A percentile compares a stretch with the other conserved stretches of the same genome.
Conservation (phyloP, 2,888 invertebrate genomes). For the Dynastes grantii region DNA sequence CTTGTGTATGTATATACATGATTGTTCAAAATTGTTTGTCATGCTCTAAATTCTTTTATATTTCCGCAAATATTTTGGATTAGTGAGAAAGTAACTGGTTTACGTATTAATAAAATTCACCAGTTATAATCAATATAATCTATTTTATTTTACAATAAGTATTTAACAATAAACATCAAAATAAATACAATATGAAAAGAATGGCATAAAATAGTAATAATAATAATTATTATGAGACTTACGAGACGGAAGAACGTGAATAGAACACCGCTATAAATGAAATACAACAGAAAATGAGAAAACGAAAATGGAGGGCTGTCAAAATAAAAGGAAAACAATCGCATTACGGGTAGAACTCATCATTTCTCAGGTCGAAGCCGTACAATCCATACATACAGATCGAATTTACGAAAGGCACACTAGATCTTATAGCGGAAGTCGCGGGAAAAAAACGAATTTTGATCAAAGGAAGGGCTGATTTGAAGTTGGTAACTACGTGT, state of each 20-base stretch:
- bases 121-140: constrained; percentile 59
- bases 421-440: constrained; percentile 57
- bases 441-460: constrained; percentile 52
- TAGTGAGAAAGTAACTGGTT: too few species aligned
- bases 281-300: constrained; percentile 41
- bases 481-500: constrained; percentile 68
- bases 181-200: constrained; percentile 65
- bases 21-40: too few species aligned
- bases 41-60: neutral
- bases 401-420: constrained; percentile 49
- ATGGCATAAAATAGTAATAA: constrained; percentile 57
- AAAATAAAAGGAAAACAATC: constrained; percentile 20
- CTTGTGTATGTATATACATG: too few species aligned
- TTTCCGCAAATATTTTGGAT: neutral
- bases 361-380: constrained; percentile 63
- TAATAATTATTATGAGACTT: constrained; percentile 49
- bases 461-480: constrained; percentile 62
- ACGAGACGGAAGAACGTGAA: constrained; percentile 58
- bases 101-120: constrained; percentile 6
- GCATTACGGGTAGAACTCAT: constrained; percentile 30
- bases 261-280: constrained; percentile 57
- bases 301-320: constrained; percentile 11
- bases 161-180: constrained; percentile 67
- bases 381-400: constrained; percentile 70
- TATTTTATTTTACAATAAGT: constrained; percentile 66